Conservation (phyloP, 2,797 vertebrate genomes). For the Vireo griseus region DNA sequence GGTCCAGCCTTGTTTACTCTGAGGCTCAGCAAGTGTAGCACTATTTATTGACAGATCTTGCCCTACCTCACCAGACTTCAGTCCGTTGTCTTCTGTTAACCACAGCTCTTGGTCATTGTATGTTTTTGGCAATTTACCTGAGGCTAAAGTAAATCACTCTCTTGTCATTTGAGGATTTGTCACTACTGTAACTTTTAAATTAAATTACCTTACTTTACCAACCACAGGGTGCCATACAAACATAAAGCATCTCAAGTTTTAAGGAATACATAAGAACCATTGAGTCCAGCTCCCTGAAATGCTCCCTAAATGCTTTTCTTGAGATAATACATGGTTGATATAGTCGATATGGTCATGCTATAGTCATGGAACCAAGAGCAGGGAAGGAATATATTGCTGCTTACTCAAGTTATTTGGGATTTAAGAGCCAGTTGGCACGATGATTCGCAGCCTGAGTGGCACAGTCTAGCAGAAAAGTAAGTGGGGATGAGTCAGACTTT, state of each 20-base stretch:
- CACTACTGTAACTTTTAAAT: neutral
- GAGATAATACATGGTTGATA: neutral
- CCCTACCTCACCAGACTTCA: neutral
- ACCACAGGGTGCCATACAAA: neutral
- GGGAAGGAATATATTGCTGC: neutral
- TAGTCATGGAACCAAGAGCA: neutral
- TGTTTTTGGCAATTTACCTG: neutral
- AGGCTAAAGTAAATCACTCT: neutral
- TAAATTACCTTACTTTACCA: neutral
- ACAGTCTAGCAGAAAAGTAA: neutral
- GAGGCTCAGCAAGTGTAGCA: fast-evolving
- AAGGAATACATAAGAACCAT: neutral
- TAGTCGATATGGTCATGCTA: too few relatives aligned
- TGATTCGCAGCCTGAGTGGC: neutral
- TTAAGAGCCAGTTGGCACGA: neutral
- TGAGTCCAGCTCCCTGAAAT: neutral
- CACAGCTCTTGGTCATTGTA: fast-evolving
- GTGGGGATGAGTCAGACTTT: neutral
- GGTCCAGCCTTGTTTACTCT: neutral
- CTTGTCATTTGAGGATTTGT: neutral
- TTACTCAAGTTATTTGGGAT: neutral
- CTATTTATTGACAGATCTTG: neutral
- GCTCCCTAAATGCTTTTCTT: neutral
- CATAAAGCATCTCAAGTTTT: neutral
- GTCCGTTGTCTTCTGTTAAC: fast-evolving